These are phyloP conservation scores for Parasteatoda tepidariorum DNA, from an alignment of 1,140 invertebrate genomes.

Conservation along the genomic window DNA sequence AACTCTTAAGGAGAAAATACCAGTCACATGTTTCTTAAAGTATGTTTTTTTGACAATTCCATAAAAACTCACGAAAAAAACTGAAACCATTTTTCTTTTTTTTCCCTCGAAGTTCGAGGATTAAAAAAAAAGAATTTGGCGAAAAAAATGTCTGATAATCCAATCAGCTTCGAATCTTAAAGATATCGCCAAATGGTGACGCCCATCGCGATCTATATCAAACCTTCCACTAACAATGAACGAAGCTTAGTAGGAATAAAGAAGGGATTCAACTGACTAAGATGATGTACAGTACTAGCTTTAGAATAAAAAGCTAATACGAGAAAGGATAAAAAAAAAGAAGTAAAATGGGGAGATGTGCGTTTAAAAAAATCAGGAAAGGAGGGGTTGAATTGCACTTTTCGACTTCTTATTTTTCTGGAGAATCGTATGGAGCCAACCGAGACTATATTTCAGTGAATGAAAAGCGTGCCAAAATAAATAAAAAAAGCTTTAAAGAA, in stretches of 20 bases:
- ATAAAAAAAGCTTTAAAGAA: not conserved
- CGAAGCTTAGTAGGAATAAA: not conserved
- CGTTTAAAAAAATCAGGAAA: slow-evolving; percentile 29
- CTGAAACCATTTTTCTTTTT: too few species aligned
- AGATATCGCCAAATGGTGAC: slow-evolving; percentile 11
- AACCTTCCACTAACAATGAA: slow-evolving; percentile 16
- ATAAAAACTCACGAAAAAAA: too few species aligned
- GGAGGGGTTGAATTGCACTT: slow-evolving; percentile 25
- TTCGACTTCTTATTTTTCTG: not conserved
- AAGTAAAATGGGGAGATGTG: slow-evolving; percentile 5
- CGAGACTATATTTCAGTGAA: slow-evolving; percentile 15
- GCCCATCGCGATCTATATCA: slow-evolving; percentile 16
- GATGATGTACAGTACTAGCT: not conserved
- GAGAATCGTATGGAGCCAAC: not conserved
- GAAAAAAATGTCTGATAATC: too few species aligned
- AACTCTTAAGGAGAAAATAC: too few species aligned
- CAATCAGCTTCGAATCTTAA: slow-evolving; percentile 38
- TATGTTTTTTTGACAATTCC: too few species aligned
- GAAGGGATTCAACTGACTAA: not conserved
- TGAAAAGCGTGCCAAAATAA: not conserved
- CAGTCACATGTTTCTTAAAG: too few species aligned
- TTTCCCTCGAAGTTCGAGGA: not conserved
- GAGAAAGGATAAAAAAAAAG: not conserved
- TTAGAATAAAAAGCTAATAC: not conserved
- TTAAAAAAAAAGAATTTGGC: slow-evolving; percentile 6